These are phyloP conservation scores for Polydrusus tereticollis DNA, from an alignment of 2,888 invertebrate genomes.

Conservation along the genomic window DNA sequence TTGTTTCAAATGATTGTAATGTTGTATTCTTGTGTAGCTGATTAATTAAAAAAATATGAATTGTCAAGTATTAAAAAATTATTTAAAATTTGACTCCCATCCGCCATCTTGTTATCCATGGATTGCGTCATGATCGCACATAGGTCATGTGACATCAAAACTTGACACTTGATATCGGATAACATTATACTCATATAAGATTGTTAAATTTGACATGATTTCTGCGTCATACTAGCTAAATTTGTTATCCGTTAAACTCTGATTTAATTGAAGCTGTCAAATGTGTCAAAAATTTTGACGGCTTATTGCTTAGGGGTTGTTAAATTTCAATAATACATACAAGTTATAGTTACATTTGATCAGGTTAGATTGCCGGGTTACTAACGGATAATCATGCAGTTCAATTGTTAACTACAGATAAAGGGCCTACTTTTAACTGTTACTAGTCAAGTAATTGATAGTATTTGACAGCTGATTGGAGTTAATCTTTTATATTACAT, in stretches of 20 bases:
- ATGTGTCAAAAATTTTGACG: slow-evolving; percentile 4
- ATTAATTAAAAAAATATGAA: background rate
- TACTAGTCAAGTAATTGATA: background rate
- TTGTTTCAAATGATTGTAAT: no score
- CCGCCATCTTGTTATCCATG: background rate
- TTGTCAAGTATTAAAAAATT: no score
- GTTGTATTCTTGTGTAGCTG: no score
- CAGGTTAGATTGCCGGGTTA: no score
- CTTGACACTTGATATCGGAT: slow-evolving; percentile 18
- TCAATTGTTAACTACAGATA: background rate
- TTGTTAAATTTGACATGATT: slow-evolving; percentile 15
- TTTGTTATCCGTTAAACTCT: background rate
- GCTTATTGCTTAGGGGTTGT: no score
- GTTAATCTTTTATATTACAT: slow-evolving; percentile 39
- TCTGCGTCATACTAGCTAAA: slow-evolving; percentile 34
- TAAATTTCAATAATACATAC: no score
- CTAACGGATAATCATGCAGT: no score
- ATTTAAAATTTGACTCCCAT: background rate
- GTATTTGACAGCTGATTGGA: background rate
- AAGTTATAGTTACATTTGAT: no score
- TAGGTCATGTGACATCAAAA: background rate
- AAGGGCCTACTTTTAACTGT: background rate
- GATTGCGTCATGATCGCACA: slow-evolving; percentile 18
- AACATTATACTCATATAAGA: background rate
- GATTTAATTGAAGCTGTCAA: background rate